Percentiles rank a stretch among this genome's conserved stretches.
Evolutionary conservation across 2,797 vertebrate species (phyloP).

Genomic region (Notamacropus eugenii): DNA sequence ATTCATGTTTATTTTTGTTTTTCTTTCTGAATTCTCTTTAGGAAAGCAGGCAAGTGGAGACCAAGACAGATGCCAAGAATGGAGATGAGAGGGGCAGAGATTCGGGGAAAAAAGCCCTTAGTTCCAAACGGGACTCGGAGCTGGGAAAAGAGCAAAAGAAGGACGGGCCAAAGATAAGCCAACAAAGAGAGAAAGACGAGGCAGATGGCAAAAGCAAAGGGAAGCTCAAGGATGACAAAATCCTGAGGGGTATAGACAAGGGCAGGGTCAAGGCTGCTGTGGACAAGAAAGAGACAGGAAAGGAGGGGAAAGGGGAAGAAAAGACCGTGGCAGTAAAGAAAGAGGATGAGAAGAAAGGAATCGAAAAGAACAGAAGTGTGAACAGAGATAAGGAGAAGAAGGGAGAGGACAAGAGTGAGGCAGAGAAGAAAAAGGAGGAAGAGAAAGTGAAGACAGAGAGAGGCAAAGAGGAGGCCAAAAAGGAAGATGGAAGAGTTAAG

Average conservation of each 20-base stretch:
- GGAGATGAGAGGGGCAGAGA: constrained; percentile 80
- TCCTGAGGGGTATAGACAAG: constrained; percentile 83
- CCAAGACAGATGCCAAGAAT: constrained; percentile 78
- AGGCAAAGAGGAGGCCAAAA: constrained; percentile 60
- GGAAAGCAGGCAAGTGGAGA: constrained; percentile 80
- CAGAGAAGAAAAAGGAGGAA: constrained; percentile 68
- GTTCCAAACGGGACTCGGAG: constrained; percentile 72
- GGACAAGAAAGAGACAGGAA: constrained; percentile 82
- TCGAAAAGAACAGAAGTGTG: background rate
- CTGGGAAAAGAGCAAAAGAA: constrained; percentile 84
- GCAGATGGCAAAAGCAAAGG: constrained; percentile 78
- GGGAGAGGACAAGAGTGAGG: constrained; percentile 39
- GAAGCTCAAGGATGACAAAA: constrained; percentile 85
- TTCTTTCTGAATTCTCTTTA: constrained; percentile 74
- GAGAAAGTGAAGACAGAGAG: constrained; percentile 14
- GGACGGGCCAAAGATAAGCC: constrained; percentile 79
- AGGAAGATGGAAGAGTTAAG: constrained; percentile 72
- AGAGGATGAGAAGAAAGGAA: constrained; percentile 64
- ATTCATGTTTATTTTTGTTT: constrained; percentile 52
- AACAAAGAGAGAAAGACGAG: constrained; percentile 80
- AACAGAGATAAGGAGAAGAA: background rate
- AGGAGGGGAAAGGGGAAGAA: constrained; percentile 79
- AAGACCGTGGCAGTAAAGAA: constrained; percentile 64
- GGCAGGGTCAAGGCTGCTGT: constrained; percentile 86
- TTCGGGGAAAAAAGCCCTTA: constrained; percentile 67